Evolutionary conservation across 2,113 vertebrate species (phyloP), one percentile per base, ranked within the genome.

Genomic region (Acinonyx jubatus): DNA sequence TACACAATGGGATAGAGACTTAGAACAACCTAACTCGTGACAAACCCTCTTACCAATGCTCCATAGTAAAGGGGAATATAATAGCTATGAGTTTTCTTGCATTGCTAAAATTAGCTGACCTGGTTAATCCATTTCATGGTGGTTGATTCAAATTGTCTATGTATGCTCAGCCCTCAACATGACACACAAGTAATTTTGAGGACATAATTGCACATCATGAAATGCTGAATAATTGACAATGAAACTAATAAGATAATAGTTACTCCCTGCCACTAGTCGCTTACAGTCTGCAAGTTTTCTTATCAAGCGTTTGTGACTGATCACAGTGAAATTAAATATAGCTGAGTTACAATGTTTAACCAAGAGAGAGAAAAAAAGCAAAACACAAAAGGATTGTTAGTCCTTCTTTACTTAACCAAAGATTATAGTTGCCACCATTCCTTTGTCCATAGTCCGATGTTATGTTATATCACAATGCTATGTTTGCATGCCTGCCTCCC

Each of bases 111-210:
- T 94, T 68, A 91, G 55, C 89, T 89, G 57, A 52, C 86, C 61
- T 86, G 29, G 48, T 71, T 74, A 83, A 97, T 94, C 68, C 83
- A 92, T 83, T 91, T 89, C 41, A 50, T 83, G 65, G 38, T 19
- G 48, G 25, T 84, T 76, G 29, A 95, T 96, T 96, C 45, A 27
- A 8, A 92, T 95, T 89, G 90, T 96, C 41, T 95, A 41, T 74
- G 25, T 88, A 29, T 93, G 48, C 45, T 41, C 68, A 92, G 16
- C 38, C 50, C 73, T 84, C 50, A 65, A 10, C 16, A n/a, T 57
- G 78, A 80, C 38, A 89, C 52, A n/a, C 25, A 61, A 48, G 71
- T 74, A 84, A 69, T 91, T 97, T 55, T 87, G 71, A 95, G 76
- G 65, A 81, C 52, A 33, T 71, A 57, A 88, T 95, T 94, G 84